Conservation (phyloP, 2,888 invertebrate species). For the Graphium colonna region DNA sequence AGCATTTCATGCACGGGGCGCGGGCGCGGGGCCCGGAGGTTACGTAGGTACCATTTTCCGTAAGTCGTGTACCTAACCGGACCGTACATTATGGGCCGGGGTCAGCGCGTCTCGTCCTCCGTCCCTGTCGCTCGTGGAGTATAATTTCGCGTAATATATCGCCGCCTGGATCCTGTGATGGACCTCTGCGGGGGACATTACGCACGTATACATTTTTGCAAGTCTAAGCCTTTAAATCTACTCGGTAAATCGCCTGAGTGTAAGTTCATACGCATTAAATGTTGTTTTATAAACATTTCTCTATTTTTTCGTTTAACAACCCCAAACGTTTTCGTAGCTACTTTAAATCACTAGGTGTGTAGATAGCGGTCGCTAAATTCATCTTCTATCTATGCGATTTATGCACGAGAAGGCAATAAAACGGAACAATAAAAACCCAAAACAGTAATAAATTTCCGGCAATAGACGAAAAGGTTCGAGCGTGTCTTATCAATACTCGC, state of each 20-base stretch:
- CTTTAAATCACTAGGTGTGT: conserved; percentile 56
- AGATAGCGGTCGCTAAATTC: conserved; percentile 73
- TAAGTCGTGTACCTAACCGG: conserved; percentile 80
- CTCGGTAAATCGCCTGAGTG: too few species aligned
- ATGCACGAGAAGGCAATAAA: conserved; percentile 78
- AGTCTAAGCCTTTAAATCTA: too few species aligned
- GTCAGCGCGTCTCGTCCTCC: conserved; percentile 70
- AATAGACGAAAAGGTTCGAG: conserved; percentile 79
- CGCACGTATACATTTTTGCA: conserved; percentile 24
- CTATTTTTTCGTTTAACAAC: background rate
- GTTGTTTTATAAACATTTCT: background rate
- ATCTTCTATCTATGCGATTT: conserved; percentile 79
- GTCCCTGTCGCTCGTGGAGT: conserved; percentile 72
- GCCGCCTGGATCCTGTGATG: conserved; percentile 61
- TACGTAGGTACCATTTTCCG: conserved; percentile 76
- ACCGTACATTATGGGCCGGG: conserved; percentile 80
- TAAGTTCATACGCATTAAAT: too few species aligned
- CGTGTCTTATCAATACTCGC: conserved; percentile 78
- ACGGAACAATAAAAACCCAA: conserved; percentile 82
- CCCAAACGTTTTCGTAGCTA: conserved; percentile 25
- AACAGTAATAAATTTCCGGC: conserved; percentile 81
- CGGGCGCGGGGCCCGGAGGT: conserved; percentile 63
- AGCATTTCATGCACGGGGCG: conserved; percentile 82
- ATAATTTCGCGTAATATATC: conserved; percentile 78
- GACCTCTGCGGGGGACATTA: conserved; percentile 61